These are phyloP conservation scores for Tetrao urogallus DNA, from an alignment of 2,113 vertebrate genomes.

Conservation along the genomic window DNA sequence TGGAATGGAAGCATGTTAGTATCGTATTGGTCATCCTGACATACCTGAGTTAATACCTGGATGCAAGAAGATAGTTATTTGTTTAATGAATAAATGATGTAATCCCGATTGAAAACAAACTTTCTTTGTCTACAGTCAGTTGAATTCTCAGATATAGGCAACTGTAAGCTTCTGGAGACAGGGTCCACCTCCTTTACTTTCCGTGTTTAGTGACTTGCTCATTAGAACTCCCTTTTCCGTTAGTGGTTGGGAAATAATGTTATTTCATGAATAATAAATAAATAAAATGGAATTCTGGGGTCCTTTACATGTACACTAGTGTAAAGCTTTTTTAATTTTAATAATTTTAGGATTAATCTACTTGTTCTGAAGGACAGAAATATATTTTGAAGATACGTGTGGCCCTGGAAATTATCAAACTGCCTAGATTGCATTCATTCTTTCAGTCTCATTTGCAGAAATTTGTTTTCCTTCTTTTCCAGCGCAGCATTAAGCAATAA, in stretches of 20 bases:
- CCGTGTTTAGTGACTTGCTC: fast-evolving
- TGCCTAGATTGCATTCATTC: background rate
- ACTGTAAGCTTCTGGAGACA: background rate
- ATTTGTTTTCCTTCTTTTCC: slow-evolving; percentile 11
- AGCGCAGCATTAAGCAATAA: slow-evolving; percentile 41
- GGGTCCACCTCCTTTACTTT: background rate
- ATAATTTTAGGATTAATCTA: background rate
- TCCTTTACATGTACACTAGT: background rate
- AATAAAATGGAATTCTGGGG: background rate
- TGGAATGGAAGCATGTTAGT: background rate
- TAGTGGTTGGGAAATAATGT: background rate
- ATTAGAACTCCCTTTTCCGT: background rate
- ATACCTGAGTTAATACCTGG: background rate
- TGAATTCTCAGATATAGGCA: background rate
- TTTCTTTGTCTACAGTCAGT: background rate
- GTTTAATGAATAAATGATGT: background rate
- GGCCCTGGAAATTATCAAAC: background rate
- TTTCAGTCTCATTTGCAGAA: background rate
- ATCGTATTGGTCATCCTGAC: background rate
- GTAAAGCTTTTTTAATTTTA: background rate
- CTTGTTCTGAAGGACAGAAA: background rate
- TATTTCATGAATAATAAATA: background rate
- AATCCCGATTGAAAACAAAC: background rate
- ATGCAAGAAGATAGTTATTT: background rate
- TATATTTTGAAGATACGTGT: background rate